Evolutionary conservation across 2,797 vertebrate species (phyloP), one percentile per base, ranked within the genome.

Genomic region (Adrianichthys oophorus): DNA sequence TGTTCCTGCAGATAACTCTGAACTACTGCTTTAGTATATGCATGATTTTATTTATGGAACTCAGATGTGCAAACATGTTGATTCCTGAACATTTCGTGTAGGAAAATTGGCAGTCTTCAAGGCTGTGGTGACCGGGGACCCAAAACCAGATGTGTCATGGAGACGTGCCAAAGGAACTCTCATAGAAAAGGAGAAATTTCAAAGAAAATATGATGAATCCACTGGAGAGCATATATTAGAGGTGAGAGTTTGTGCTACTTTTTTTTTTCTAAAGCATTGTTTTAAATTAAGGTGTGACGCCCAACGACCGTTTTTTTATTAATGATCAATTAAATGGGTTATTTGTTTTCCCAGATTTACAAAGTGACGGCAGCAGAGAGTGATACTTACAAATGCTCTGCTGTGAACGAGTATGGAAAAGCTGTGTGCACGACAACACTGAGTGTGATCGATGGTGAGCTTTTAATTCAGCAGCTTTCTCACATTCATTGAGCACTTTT

Each of bases 381-480:
- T 0, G 95, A 94, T 43, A 69, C 92, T 10, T 96, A 94, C 70
- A 93, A 89, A 75, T 96, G 94, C 74, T 74, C n/a, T 1, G 95
- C 94, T 4, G 59, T 66, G 15, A 97, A 96, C 24, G 64, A 85
- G 15, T 95, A 89, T 0, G 95, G 95, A 13, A 94, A 94, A 85
- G 95, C 94, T 47, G 23, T 80, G 0, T 95, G 93, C 83, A 82
- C 86, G 0, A 83, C 74, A 1, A 89, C 87, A 41, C 89, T 97
- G 70, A 92, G 79, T 3, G 82, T 97, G 56, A 80, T 84, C 26
- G 93, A 92, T 74, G 92, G 95, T 95, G 76, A 89, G 24, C 15
- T 14, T 46, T 26, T 55, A 6, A 23, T 23, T 19, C 19, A 47
- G 6, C 17, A 5, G 15, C 18, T 21, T 47, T 23, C 23, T 15